Conservation (phyloP, 2,888 invertebrate genomes). For the Eilema caniola region DNA sequence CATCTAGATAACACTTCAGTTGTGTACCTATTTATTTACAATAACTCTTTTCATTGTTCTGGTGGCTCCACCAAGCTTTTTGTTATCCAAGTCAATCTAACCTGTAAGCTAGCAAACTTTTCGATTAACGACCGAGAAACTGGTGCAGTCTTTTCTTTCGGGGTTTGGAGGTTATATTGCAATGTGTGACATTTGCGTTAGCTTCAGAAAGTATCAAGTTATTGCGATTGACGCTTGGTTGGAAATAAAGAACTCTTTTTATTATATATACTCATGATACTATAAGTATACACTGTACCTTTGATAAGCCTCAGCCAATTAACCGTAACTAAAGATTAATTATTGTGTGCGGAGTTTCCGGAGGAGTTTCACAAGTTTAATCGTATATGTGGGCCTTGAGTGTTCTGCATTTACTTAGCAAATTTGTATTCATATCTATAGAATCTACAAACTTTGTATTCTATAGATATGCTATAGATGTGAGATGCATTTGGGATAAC, state of each 20-base stretch:
- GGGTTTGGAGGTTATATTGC: not conserved
- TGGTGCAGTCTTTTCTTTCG: not conserved
- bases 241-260: too few species aligned
- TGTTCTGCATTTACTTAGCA: not conserved
- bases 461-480: too few species aligned
- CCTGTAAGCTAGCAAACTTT: not conserved
- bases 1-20: slow-evolving; percentile 24
- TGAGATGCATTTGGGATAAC: too few species aligned
- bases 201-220: too few species aligned
- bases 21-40: too few species aligned
- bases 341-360: slow-evolving; percentile 11
- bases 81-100: not conserved
- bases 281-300: slow-evolving; percentile 8
- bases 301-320: slow-evolving; percentile 6
- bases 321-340: slow-evolving; percentile 14
- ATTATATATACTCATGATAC: not conserved
- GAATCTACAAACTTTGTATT: not conserved
- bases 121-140: not conserved
- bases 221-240: too few species aligned
- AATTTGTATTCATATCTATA: not conserved
- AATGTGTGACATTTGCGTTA: too few species aligned
- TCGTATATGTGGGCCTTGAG: not conserved
- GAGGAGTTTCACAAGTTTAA: slow-evolving; percentile 18
- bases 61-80: too few species aligned
- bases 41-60: too few species aligned